Conservation (phyloP, 1,140 invertebrate genomes). For the Riptortus pedestris region DNA sequence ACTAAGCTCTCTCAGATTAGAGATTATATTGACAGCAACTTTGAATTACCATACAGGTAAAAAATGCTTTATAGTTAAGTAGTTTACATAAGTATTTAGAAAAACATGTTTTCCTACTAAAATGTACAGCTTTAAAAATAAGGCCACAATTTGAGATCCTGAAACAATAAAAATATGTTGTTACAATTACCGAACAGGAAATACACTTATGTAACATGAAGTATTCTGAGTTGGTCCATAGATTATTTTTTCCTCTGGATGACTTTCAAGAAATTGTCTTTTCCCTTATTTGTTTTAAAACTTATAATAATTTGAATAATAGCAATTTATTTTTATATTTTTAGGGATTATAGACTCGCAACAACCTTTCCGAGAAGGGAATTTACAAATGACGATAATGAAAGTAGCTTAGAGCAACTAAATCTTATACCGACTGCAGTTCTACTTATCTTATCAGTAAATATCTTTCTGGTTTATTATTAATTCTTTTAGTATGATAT, state of each 20-base stretch:
- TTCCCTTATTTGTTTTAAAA: not conserved
- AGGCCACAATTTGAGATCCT: no score
- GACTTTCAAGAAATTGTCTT: not conserved
- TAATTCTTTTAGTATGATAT: no score
- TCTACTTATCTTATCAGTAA: slow-evolving; percentile 60
- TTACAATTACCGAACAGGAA: no score
- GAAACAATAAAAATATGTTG: no score
- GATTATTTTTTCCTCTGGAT: no score
- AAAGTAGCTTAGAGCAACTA: slow-evolving; percentile 51
- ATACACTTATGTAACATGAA: no score
- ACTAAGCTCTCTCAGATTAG: slow-evolving; percentile 46
- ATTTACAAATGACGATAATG: slow-evolving; percentile 51
- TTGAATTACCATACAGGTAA: slow-evolving; percentile 38
- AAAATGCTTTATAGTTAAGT: slow-evolving; percentile 34
- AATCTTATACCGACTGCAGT: slow-evolving; percentile 68
- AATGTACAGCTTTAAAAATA: no score
- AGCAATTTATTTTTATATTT: slow-evolving; percentile 28
- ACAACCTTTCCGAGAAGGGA: slow-evolving; percentile 69
- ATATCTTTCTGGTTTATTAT: slow-evolving; percentile 36
- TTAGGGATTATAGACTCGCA: slow-evolving; percentile 54
- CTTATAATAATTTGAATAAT: no score
- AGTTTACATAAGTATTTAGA: slow-evolving; percentile 36
- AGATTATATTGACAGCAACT: slow-evolving; percentile 46
- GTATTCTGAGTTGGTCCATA: no score
- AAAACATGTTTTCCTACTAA: not conserved